A percentile compares a stretch with the other conserved stretches of the same genome.
phyloP scores from a whole-genome alignment of 2,113 vertebrate species.

The Etheostoma cragini region DNA sequence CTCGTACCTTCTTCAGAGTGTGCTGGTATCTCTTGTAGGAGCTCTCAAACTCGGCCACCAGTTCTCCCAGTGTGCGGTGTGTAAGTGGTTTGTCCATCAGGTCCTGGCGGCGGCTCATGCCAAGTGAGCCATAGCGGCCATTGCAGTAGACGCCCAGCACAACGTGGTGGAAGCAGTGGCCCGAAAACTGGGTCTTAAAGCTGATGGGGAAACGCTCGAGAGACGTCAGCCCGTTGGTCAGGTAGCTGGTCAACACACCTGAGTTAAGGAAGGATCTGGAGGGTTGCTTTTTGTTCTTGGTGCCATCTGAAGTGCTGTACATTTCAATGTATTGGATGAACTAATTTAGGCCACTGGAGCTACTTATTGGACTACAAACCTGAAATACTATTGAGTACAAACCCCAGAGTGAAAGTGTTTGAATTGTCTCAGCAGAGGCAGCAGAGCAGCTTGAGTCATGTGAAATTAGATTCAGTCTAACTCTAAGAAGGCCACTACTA shows the following conservation, averaged over 20 bases:
- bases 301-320: background rate
- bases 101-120: constrained; percentile 95
- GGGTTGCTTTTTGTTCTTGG: background rate
- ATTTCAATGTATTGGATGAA: background rate
- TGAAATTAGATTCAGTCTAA: constrained; percentile 24
- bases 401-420: constrained; percentile 1
- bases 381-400: background rate
- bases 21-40: constrained; percentile 96
- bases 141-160: constrained; percentile 96
- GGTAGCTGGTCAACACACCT: constrained; percentile 87
- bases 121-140: constrained; percentile 92
- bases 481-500: background rate
- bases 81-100: constrained; percentile 95
- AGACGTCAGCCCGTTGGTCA: constrained; percentile 94
- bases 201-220: constrained; percentile 98
- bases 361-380: background rate
- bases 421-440: constrained; percentile 7
- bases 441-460: constrained; percentile 2
- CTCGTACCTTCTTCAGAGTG: constrained; percentile 89
- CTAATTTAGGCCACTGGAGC: background rate
- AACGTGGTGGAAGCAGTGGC: constrained; percentile 96
- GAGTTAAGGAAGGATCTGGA: constrained; percentile 50
- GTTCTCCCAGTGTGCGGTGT: constrained; percentile 94
- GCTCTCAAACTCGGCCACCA: constrained; percentile 96
- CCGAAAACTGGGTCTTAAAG: constrained; percentile 98